These are phyloP conservation scores for Crotalus helleri DNA, from an alignment of 2,113 vertebrate species.

Conservation along the genomic window DNA sequence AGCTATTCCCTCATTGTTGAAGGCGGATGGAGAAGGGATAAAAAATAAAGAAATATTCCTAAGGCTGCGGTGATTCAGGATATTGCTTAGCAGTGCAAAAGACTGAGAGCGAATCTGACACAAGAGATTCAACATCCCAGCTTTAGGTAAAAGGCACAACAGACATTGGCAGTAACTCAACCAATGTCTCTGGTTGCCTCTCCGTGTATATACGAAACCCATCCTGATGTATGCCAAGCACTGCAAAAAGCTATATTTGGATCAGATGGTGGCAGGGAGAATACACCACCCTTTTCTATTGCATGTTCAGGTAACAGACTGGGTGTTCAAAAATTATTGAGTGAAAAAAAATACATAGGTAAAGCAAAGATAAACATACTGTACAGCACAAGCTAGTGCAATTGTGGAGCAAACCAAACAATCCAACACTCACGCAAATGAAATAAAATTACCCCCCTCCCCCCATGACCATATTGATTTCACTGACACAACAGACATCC, in stretches of 20 bases:
- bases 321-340: fast-evolving
- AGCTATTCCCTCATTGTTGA: not conserved
- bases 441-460: not conserved
- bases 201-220: slow-evolving; percentile 1
- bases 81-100: not conserved
- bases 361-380: not conserved
- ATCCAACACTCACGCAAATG: not conserved
- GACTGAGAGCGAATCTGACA: fast-evolving
- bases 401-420: not conserved
- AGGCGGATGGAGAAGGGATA: not conserved
- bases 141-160: fast-evolving
- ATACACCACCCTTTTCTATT: slow-evolving; percentile 23
- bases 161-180: not conserved
- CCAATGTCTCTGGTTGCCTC: fast-evolving
- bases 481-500: not conserved
- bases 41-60: not conserved
- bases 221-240: not conserved
- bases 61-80: not conserved
- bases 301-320: not conserved
- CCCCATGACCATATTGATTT: not conserved
- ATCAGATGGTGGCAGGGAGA: not conserved
- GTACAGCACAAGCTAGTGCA: not conserved
- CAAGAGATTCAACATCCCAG: not conserved
- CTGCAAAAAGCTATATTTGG: slow-evolving; percentile 38
- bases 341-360: not conserved